These are phyloP conservation scores for Gymnoscopelus microlampas DNA, from an alignment of 2,797 vertebrate species.

Conservation along the genomic window DNA sequence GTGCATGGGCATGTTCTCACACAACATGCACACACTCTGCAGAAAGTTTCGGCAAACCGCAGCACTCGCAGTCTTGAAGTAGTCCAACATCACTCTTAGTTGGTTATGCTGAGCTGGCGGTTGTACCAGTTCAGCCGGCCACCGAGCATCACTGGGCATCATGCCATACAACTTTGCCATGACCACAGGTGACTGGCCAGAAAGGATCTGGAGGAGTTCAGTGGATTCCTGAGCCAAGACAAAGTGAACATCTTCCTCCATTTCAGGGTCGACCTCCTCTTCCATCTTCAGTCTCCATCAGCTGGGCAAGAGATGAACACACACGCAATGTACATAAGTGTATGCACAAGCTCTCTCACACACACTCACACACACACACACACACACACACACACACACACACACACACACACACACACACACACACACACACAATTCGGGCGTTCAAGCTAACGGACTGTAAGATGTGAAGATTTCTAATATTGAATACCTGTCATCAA, in stretches of 20 bases:
- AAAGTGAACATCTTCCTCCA: conserved; percentile 41
- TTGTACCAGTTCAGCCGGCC: not conserved
- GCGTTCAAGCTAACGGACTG: too few species aligned
- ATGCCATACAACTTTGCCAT: conserved; percentile 56
- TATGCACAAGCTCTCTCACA: not conserved
- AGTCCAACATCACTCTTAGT: conserved; percentile 66
- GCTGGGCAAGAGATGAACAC: conserved; percentile 48
- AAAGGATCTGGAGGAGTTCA: conserved; percentile 77
- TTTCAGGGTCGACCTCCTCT: conserved; percentile 43
- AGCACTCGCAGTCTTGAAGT: conserved; percentile 57
- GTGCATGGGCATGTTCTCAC: conserved; percentile 81
- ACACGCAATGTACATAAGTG: not conserved
- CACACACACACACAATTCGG: too few species aligned
- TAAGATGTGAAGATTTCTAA: too few species aligned
- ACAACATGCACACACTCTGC: conserved; percentile 78
- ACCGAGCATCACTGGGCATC: conserved; percentile 50
- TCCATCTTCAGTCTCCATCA: conserved; percentile 73
- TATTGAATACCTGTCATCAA: too few species aligned
- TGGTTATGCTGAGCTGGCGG: too few species aligned
- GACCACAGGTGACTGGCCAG: conserved; percentile 45
- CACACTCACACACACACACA: not conserved
- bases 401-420: not conserved
- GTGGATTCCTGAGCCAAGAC: conserved; percentile 64
- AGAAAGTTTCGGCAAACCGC: conserved; percentile 80
- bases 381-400: not conserved